Conservation (phyloP, 2,113 vertebrate genomes). For the Sisor rabdophorus region DNA sequence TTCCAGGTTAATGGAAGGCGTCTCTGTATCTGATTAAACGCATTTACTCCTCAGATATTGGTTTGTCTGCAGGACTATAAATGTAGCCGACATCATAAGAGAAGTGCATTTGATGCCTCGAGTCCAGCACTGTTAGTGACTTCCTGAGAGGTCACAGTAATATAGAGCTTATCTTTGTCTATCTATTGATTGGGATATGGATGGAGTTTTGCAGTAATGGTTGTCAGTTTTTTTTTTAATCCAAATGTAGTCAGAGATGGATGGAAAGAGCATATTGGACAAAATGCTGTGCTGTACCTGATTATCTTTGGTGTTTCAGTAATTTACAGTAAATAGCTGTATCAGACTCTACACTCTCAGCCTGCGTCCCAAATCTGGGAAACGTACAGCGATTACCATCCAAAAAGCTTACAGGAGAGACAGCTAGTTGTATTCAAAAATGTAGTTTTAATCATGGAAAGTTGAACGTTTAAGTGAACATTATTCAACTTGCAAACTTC, state of each 20-base stretch:
- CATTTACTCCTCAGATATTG: neutral
- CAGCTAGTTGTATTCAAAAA: too few relatives aligned
- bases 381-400: too few relatives aligned
- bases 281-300: neutral
- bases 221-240: conserved; percentile 52
- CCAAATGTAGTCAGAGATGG: conserved; percentile 10
- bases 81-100: neutral
- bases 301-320: neutral
- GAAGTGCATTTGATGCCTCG: neutral
- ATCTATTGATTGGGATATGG: conserved; percentile 33
- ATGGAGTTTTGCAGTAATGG: conserved; percentile 29
- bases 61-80: neutral
- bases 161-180: conserved; percentile 21
- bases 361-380: too few relatives aligned
- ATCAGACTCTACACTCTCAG: neutral
- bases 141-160: conserved; percentile 23
- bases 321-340: neutral
- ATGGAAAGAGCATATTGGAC: neutral
- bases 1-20: neutral
- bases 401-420: too few relatives aligned
- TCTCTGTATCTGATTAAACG: conserved; percentile 9
- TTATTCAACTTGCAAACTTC: too few relatives aligned
- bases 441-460: too few relatives aligned
- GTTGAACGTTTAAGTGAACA: too few relatives aligned
- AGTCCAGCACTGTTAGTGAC: conserved; percentile 15